Base-by-base conservation (phyloP, 2,888 invertebrate genomes). In the Rhorus exstirpatorius region DNA sequence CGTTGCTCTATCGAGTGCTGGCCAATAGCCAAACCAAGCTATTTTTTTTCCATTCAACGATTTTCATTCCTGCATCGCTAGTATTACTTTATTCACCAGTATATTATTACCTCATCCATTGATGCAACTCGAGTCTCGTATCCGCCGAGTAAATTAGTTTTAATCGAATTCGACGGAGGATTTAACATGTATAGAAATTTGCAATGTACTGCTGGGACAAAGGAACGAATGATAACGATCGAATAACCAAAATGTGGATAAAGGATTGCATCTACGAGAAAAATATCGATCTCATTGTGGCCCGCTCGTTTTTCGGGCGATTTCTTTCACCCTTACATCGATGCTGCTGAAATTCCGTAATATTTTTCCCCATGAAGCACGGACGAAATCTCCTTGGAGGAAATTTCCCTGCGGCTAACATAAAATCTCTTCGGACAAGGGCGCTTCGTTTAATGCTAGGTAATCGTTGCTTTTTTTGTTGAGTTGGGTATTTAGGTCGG, bases 31-130 rank as follows among this genome's bases (percentile, higher is more conserved):
- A 80, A 68, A 46, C 68, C 61, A 12, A 1, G 26, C 61, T 17
- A 68, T 75, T 80, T 75, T 80, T 80, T 77, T 72, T 81, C 70
- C 55, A 44, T 65, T 63, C 70, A 65, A 79, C 65, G 63, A 58
- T 79, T 79, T 75, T 72, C 63, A 8, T 75, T 41, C 26, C 38
- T 55, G 44, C 17, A 53, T 75, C 10, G 19, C 14, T 65, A 14
- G 53, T 41, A 41, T 26, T 41, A 41, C 41, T 41, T 65, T 26
- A 41, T 24, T 31, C 38, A 38, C 7, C 19, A 38, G 24, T 51
- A 21, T 35, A 8, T 68, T 44, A 51, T 24, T 35, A 53, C 38
- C 19, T 51, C 19, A 31, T 17, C 12, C 63, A 26, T 51, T 24
- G 31, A 1, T n/a, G 14, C 46, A 68, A n/a, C 24, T 44, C 53